Evolutionary conservation across 2,888 invertebrate genomes (phyloP), one percentile per base, ranked within the genome.

Genomic region (Lasioglossum leucozonium): DNA sequence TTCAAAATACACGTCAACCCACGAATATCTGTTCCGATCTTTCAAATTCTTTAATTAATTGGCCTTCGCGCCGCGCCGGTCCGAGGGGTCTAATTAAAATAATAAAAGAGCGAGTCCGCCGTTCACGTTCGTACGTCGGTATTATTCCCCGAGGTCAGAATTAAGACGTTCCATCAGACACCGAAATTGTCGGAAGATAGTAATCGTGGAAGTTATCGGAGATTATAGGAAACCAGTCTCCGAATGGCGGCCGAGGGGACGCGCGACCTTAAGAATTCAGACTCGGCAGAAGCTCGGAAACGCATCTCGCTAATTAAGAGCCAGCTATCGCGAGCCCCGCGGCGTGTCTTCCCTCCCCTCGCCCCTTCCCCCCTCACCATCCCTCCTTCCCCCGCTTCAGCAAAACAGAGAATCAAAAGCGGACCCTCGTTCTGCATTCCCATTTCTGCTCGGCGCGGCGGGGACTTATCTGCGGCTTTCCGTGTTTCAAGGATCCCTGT

Each of bases 291-390:
- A 40, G 55, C 69, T 34, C 74, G 69, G 75, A 72, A 65, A 75
- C 82, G 69, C 82, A 47, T 83, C 82, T 34, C 62, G 76, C 62
- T 83, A 83, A 83, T 83, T 83, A 83, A 82, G 76, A 83, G 82
- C 71, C 44, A 83, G 72, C 82, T 76, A 76, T 81, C 76, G 44
- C 34, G 42, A 55, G 42, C 51, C 22, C 22, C 26, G 30, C 44
- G 22, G 34, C 76, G 69, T 37, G n/a, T 69, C n/a, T 22, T 3
- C 44, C 42, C 30, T 51, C 22, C 0, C 10, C 18, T 16, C 44
- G 0, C 42, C 4, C 4, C n/a, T 55, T n/a, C n/a, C n/a, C n/a
- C n/a, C n/a, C n/a, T n/a, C n/a, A n/a, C n/a, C n/a, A n/a, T 3
- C 44, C 42, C 30, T 51, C 22, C 0, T 6, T 13, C 4, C 44